A percentile compares a stretch with the other conserved stretches of the same genome.
Evolutionary conservation across 2,888 invertebrate species (phyloP).

Genomic region (Pristionchus mayeri): DNA sequence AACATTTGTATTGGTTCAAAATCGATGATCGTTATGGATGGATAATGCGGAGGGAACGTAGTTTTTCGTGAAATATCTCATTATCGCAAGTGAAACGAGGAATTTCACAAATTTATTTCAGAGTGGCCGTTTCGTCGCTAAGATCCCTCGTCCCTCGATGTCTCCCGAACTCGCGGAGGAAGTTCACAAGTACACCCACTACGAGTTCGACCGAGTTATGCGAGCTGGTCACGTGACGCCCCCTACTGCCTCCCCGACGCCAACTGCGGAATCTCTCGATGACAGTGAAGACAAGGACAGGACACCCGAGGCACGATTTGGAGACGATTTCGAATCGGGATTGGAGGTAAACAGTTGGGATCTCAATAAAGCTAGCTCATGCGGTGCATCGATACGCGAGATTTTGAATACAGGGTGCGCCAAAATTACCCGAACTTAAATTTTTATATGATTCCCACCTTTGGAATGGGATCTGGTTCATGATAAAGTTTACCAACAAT

Average conservation of each 20-base stretch:
- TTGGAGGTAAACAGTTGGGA: neutral
- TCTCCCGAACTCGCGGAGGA: neutral
- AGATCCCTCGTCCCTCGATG: neutral
- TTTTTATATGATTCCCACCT: too few relatives aligned
- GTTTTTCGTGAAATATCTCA: too few relatives aligned
- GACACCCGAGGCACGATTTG: conserved; percentile 1
- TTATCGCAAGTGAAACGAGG: too few relatives aligned
- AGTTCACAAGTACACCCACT: neutral
- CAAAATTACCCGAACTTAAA: too few relatives aligned
- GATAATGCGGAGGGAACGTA: too few relatives aligned
- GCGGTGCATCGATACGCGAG: too few relatives aligned
- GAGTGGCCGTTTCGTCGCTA: neutral
- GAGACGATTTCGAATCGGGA: neutral
- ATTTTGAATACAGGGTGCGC: too few relatives aligned
- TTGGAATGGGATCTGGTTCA: too few relatives aligned
- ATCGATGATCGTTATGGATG: neutral
- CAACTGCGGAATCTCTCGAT: neutral
- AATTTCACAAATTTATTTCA: neutral
- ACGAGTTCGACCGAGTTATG: neutral
- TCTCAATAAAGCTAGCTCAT: too few relatives aligned
- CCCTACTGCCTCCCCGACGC: neutral
- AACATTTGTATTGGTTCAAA: neutral
- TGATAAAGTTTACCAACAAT: too few relatives aligned
- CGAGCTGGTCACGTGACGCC: neutral
- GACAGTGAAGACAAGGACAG: neutral